These are phyloP conservation scores for Dicrurus megarhynchus DNA, from an alignment of 2,113 vertebrate species.

Conservation along the genomic window DNA sequence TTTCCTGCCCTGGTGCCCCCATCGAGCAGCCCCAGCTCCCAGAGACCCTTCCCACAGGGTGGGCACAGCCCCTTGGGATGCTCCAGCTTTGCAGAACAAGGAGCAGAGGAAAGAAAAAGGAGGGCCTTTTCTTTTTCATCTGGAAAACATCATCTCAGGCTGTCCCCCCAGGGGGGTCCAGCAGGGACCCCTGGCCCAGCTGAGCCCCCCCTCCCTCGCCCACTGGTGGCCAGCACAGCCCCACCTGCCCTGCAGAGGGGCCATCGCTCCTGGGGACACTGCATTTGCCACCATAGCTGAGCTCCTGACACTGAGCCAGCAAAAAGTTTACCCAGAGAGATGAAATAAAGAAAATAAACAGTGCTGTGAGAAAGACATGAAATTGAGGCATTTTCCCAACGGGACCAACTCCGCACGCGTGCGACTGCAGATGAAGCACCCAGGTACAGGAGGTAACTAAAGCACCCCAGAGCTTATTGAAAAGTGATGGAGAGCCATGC, in stretches of 20 bases:
- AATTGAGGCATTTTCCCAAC: background rate
- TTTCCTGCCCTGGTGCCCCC: background rate
- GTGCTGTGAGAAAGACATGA: accelerated
- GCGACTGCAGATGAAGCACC: accelerated
- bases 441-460: background rate
- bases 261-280: background rate
- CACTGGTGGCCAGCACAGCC: background rate
- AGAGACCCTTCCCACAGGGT: no score
- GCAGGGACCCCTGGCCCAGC: background rate
- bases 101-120: accelerated
- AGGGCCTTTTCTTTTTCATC: background rate
- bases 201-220: accelerated
- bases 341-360: background rate
- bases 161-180: background rate
- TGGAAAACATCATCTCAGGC: background rate
- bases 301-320: background rate
- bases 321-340: background rate
- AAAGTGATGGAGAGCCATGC: background rate
- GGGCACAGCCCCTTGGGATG: accelerated
- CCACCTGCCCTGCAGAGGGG: background rate
- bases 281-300: accelerated
- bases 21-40: background rate
- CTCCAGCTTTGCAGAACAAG: background rate
- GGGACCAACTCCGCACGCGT: accelerated
- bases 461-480: background rate